Conservation (phyloP, 1,140 invertebrate genomes). For the Lithobius niger region DNA sequence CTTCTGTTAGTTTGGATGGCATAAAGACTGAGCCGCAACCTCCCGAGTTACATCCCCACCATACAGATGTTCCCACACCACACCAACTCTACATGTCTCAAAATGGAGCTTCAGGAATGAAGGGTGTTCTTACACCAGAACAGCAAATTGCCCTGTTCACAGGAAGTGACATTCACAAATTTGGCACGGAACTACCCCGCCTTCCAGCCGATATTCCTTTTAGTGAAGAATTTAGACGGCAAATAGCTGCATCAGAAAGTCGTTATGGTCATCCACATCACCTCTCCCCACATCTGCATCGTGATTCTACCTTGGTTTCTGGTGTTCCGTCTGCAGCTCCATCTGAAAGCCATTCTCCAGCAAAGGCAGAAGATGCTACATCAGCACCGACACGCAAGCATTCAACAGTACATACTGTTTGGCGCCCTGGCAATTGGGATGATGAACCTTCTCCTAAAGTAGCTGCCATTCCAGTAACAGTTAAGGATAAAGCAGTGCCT, state of each 20-base stretch:
- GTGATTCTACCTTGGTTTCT: background rate
- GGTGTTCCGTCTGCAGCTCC: background rate
- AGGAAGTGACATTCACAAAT: background rate
- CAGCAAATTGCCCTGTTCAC: background rate
- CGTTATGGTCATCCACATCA: background rate
- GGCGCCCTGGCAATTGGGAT: conserved; percentile 8
- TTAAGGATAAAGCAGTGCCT: background rate
- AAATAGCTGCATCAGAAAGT: no score
- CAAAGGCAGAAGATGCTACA: background rate
- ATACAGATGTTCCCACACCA: background rate
- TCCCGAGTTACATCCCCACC: background rate
- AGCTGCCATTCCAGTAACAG: background rate
- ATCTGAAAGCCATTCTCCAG: background rate
- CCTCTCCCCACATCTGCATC: background rate
- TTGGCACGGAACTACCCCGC: no score
- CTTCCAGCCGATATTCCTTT: background rate
- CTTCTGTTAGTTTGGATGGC: background rate
- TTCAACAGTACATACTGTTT: background rate
- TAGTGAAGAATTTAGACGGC: background rate
- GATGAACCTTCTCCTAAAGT: background rate
- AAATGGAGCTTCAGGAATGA: no score
- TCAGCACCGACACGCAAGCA: background rate
- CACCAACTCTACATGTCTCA: background rate
- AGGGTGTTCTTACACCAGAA: background rate
- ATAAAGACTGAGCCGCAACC: background rate